These are phyloP conservation scores for Sarcophaga bullata DNA, from an alignment of 1,140 invertebrate species.

Conservation along the genomic window DNA sequence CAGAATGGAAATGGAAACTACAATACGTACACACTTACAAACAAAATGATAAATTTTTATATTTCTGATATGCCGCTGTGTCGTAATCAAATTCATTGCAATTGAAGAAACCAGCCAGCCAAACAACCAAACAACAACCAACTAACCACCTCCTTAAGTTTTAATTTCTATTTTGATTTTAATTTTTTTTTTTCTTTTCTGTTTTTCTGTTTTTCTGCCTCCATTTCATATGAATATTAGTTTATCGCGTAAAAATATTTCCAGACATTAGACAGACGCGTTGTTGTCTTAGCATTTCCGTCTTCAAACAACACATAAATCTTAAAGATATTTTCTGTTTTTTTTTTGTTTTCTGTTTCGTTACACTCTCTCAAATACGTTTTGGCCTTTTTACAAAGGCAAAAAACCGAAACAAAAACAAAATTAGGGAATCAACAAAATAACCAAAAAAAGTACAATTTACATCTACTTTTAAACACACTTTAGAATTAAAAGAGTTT, in stretches of 20 bases:
- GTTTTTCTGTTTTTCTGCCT: not conserved
- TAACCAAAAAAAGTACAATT: conserved; percentile 26
- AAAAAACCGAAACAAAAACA: not conserved
- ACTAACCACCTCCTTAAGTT: conserved; percentile 14
- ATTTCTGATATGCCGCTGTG: conserved; percentile 41
- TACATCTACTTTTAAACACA: conserved; percentile 32
- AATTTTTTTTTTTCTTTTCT: not conserved
- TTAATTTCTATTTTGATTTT: not conserved
- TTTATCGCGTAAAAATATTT: conserved; percentile 44
- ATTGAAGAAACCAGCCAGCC: conserved; percentile 19
- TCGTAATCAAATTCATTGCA: conserved; percentile 37
- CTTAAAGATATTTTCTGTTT: conserved; percentile 29
- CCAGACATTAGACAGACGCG: conserved; percentile 38
- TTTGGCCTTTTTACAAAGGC: not conserved
- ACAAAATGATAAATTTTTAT: conserved; percentile 41
- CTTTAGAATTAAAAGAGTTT: not conserved
- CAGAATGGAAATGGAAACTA: not conserved
- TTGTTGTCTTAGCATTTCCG: conserved; percentile 46
- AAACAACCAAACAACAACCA: not conserved
- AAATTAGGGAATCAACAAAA: not conserved
- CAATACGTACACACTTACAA: not conserved
- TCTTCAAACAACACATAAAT: conserved; percentile 47
- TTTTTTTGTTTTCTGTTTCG: not conserved
- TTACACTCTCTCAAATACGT: not conserved
- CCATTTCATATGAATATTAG: conserved; percentile 26